A percentile compares a stretch with the other conserved stretches of the same genome.
These are phyloP conservation scores for Campylomormyrus numenius DNA, from an alignment of 2,113 vertebrate genomes.

Conservation along the genomic window DNA sequence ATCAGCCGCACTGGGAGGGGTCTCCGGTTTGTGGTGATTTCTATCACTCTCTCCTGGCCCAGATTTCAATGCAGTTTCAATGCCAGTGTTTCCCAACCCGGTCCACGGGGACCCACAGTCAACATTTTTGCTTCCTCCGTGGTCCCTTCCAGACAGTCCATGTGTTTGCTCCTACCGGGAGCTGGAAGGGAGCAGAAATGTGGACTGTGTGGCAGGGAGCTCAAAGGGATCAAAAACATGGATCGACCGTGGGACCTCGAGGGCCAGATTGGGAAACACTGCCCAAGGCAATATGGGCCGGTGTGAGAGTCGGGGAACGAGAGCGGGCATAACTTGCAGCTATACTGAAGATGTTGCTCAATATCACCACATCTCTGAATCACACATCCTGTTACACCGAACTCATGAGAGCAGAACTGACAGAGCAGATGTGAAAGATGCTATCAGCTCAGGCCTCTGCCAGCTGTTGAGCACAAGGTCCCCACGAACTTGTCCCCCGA, in stretches of 20 bases:
- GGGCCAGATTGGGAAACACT: neutral
- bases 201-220: too few species aligned
- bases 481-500: neutral
- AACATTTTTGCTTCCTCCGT: neutral
- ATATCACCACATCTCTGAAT: slow-evolving; percentile 5
- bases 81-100: neutral
- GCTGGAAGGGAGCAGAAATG: too few species aligned
- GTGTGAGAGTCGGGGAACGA: neutral
- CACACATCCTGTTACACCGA: slow-evolving; percentile 2
- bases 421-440: slow-evolving; percentile 6
- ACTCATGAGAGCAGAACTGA: neutral
- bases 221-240: neutral
- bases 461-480: neutral
- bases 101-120: neutral
- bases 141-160: too few species aligned
- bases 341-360: neutral
- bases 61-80: neutral
- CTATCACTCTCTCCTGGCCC: neutral
- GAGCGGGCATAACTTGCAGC: neutral
- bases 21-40: neutral
- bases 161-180: too few species aligned
- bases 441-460: neutral
- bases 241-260: neutral
- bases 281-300: neutral
- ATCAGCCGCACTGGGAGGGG: neutral